phyloP scores from a whole-genome alignment of 2,888 invertebrate genomes.

The Arenicola marina region DNA sequence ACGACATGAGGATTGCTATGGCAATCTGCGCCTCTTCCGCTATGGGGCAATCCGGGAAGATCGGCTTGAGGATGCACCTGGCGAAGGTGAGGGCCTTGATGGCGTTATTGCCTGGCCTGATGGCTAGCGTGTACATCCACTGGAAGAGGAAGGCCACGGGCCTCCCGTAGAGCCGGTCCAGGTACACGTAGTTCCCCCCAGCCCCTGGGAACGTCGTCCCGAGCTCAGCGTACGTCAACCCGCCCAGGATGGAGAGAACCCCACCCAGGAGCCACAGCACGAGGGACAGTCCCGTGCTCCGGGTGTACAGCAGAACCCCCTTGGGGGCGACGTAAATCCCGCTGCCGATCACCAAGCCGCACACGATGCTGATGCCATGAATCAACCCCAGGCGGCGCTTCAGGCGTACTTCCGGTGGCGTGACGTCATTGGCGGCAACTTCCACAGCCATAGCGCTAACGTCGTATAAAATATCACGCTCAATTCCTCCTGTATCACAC shows the following conservation, averaged over 20 bases:
- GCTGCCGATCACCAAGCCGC: constrained; percentile 23
- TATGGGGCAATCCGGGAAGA: constrained; percentile 49
- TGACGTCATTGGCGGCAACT: no score
- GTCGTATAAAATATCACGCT: no score
- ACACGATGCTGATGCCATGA: constrained; percentile 24
- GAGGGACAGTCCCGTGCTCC: constrained; percentile 75
- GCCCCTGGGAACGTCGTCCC: constrained; percentile 78
- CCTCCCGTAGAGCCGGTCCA: constrained; percentile 54
- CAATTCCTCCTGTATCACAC: no score
- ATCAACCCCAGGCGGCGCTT: constrained; percentile 17
- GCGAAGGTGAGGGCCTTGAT: constrained; percentile 55
- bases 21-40: constrained; percentile 39
- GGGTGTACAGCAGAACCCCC: constrained; percentile 61
- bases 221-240: constrained; percentile 87
- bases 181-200: constrained; percentile 64
- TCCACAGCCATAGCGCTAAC: no score
- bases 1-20: constrained; percentile 44
- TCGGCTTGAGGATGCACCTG: constrained; percentile 50
- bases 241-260: constrained; percentile 74
- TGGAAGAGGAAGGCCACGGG: constrained; percentile 54
- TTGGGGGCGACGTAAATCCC: constrained; percentile 29
- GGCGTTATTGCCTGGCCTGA: constrained; percentile 53
- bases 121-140: constrained; percentile 55
- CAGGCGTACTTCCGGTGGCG: no score
- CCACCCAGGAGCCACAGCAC: constrained; percentile 90